These are phyloP conservation scores for Chionoecetes opilio DNA, from an alignment of 1,140 invertebrate genomes.

Conservation along the genomic window DNA sequence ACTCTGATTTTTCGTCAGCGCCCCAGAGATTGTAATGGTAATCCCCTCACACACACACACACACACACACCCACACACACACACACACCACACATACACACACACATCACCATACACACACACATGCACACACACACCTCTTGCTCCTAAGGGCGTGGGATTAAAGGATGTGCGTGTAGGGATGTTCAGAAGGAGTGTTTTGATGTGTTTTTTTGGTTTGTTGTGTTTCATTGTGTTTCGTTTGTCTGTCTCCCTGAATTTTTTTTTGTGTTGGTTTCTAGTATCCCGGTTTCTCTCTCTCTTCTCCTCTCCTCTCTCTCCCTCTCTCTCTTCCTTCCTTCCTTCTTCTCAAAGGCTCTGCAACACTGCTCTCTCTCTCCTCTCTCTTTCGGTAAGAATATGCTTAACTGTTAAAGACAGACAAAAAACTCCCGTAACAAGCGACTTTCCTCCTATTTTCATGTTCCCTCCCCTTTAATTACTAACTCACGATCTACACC, in stretches of 20 bases:
- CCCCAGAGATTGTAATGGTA: not conserved
- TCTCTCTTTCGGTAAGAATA: no score
- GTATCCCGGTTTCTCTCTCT: not conserved
- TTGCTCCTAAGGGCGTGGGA: not conserved
- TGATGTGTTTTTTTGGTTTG: not conserved
- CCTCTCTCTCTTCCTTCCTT: not conserved
- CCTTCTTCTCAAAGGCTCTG: no score
- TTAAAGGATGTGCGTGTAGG: not conserved
- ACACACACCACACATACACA: no score
- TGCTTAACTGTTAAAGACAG: no score
- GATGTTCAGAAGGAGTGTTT: not conserved
- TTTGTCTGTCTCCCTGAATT: not conserved
- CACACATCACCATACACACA: no score
- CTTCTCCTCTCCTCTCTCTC: not conserved
- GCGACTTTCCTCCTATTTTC: no score
- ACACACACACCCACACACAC: not conserved
- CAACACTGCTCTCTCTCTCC: slow-evolving; percentile 6
- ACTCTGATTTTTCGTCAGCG: not conserved
- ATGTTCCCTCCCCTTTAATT: no score
- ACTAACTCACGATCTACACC: no score
- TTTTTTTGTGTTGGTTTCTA: not conserved
- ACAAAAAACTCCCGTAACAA: no score
- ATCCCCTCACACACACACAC: not conserved
- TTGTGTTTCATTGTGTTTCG: no score
- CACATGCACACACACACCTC: no score